These are phyloP conservation scores for Sebastes ruberrimus DNA, from an alignment of 2,797 vertebrate species.

Conservation along the genomic window DNA sequence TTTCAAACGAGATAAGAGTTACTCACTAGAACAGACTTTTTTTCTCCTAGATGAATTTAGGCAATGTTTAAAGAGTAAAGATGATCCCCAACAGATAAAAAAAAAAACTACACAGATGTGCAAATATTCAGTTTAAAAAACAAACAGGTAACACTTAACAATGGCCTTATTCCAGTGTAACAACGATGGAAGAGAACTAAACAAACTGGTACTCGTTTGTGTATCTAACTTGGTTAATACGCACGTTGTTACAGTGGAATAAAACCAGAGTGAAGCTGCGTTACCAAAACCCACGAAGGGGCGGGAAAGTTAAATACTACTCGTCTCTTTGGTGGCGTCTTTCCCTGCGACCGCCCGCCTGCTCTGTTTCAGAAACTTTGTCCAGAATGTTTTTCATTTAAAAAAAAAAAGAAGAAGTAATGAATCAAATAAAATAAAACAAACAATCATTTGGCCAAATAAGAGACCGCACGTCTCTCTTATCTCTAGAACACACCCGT, in stretches of 20 bases:
- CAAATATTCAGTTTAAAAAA: conserved; percentile 56
- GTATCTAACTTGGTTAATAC: background rate
- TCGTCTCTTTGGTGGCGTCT: conserved; percentile 63
- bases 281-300: background rate
- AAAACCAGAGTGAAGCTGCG: background rate
- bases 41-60: background rate
- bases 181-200: background rate
- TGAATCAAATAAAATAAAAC: conserved; percentile 36
- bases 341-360: background rate
- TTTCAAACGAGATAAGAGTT: background rate
- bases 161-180: background rate
- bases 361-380: background rate
- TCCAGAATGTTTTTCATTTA: conserved; percentile 11
- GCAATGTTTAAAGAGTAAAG: background rate
- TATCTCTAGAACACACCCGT: background rate
- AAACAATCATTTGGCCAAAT: conserved; percentile 60
- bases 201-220: no score
- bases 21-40: background rate
- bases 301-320: conserved; percentile 30
- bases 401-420: background rate
- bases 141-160: background rate
- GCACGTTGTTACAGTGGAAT: background rate
- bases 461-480: conserved; percentile 4
- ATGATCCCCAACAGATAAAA: conserved; percentile 20
- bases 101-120: conserved; percentile 36